Evolutionary conservation across 1,140 invertebrate species (phyloP).

Genomic region (Drusus annulatus): DNA sequence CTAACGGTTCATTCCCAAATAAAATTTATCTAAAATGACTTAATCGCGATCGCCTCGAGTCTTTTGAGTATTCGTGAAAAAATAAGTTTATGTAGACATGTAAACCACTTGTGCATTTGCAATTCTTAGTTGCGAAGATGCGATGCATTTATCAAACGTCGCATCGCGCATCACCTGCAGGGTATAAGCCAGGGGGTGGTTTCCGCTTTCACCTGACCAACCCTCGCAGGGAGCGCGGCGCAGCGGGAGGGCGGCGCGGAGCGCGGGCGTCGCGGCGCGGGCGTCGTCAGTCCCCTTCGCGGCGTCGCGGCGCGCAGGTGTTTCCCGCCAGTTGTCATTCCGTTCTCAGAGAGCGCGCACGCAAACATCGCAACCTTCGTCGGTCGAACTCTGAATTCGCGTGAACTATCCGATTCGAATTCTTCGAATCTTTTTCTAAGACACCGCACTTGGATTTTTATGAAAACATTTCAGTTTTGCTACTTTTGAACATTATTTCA

Average conservation of each 20-base stretch:
- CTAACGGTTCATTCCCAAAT: no score
- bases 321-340: constrained; percentile 14
- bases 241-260: constrained; percentile 15
- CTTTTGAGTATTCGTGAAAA: no score
- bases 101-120: no score
- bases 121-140: no score
- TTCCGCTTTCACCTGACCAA: constrained; percentile 1
- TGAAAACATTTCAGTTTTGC: constrained; percentile 13
- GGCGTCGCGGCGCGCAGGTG: constrained; percentile 52
- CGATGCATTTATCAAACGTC: background rate
- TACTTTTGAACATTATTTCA: background rate
- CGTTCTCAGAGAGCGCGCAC: constrained; percentile 14
- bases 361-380: constrained; percentile 35
- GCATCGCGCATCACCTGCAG: constrained; percentile 27
- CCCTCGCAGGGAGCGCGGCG: background rate
- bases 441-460: background rate
- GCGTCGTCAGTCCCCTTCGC: constrained; percentile 55
- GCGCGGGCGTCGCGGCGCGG: constrained; percentile 37
- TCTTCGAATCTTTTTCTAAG: background rate
- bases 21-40: no score
- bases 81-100: no score
- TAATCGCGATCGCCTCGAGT: no score
- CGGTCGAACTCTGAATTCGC: constrained; percentile 2
- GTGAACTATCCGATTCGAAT: background rate
- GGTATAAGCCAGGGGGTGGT: background rate